Evolutionary conservation across 1,140 invertebrate genomes (phyloP), one percentile per base, ranked within the genome.

Genomic region (Bombus consobrinus): DNA sequence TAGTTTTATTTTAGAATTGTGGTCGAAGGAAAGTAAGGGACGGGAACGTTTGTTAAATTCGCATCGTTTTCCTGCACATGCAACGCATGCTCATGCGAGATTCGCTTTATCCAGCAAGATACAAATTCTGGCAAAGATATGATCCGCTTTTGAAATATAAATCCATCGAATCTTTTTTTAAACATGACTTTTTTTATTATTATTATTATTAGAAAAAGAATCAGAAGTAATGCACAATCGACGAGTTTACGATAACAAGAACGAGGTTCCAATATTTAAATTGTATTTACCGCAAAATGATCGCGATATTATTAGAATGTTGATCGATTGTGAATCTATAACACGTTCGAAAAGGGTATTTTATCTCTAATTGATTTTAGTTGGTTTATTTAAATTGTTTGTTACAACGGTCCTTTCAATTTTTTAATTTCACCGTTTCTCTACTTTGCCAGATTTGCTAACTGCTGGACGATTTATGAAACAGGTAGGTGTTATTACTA

Each of bases 41-140:
- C 13, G 47, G 34, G 73, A 82, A 64, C 53, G 68, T 62, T 81
- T 75, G 64, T 81, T 59, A 32, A 43, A 43, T 43, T 73, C 41
- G 28, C 77, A 37, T 79, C 62, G 34, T n/a, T 25, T 41, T n/a
- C 22, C 71, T 57, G 43, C 34, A 74, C 89, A 92, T 93, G 93
- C 91, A 92, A 93, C 47, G 47, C 94, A 95, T 95, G 94, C 94
- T 92, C 95, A 95, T 95, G 95, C 94, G 84, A 92, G 74, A 89
- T 74, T 41, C 75, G 39, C 62, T 62, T 74, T 59, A 76, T 47
- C 28, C 13, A 5, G 18, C 9, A 73, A 25, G 18, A 41, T 43
- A 62, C 59, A 62, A 62, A n/a, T 53, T 13, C 59, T 62, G 8
- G 3, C 47, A 62, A n/a, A n/a, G 0, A n/a, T n/a, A n/a, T 12